These are phyloP conservation scores for Danaus plexippus DNA, from an alignment of 1,140 invertebrate species.

Conservation along the genomic window DNA sequence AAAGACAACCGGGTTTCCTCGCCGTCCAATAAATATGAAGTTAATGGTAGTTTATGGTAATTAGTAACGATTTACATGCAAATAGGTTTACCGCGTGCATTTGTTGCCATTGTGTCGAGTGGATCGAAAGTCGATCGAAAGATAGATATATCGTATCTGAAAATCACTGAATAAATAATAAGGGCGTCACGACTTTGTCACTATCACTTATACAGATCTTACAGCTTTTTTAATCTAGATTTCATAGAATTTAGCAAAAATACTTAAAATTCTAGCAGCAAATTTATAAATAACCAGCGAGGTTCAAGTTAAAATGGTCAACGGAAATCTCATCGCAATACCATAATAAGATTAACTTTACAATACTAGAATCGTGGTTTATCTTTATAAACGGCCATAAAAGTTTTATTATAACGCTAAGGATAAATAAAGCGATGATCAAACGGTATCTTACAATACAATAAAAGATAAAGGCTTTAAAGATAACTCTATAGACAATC, in stretches of 20 bases:
- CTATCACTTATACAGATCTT: not conserved
- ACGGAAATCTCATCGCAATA: no score
- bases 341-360: no score
- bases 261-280: not conserved
- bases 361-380: no score
- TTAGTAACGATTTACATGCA: conserved; percentile 17
- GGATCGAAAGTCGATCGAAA: conserved; percentile 2
- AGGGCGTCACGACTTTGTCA: not conserved
- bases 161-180: no score
- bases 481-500: conserved; percentile 20
- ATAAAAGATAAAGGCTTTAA: no score
- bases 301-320: no score
- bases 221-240: no score
- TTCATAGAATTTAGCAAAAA: not conserved
- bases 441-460: no score
- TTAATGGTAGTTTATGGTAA: conserved; percentile 12
- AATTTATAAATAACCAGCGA: no score
- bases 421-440: no score
- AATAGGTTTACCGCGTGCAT: conserved; percentile 11
- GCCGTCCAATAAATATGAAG: conserved; percentile 7
- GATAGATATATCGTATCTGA: conserved; percentile 3
- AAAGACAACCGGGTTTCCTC: not conserved
- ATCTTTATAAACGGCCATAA: no score
- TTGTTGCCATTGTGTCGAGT: conserved; percentile 1
- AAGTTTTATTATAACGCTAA: no score